Evolutionary conservation across 2,888 invertebrate genomes (phyloP).

Genomic region (Petrophora chlorosata): DNA sequence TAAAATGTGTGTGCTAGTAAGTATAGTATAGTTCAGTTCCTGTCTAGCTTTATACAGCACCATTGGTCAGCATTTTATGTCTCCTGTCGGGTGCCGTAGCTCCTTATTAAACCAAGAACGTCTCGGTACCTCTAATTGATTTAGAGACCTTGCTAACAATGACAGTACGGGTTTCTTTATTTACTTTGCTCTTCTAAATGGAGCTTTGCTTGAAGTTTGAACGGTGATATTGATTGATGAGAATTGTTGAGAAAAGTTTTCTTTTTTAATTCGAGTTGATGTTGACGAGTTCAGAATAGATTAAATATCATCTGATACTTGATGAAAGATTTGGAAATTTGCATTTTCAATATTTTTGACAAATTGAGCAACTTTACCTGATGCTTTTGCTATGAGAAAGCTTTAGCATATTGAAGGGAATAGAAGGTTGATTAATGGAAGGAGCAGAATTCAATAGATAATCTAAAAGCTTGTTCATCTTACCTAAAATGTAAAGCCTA

Average conservation of each 20-base stretch:
- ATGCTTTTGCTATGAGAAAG: too few relatives aligned
- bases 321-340: too few relatives aligned
- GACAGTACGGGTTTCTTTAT: slow-evolving; percentile 60
- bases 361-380: too few relatives aligned
- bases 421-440: too few relatives aligned
- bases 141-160: slow-evolving; percentile 64
- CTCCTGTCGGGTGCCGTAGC: slow-evolving; percentile 62
- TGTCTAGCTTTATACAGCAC: not conserved
- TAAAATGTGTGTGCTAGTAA: too few relatives aligned
- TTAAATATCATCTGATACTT: too few relatives aligned
- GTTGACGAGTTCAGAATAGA: too few relatives aligned
- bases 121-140: slow-evolving; percentile 75
- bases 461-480: too few relatives aligned
- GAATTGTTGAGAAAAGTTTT: slow-evolving; percentile 14
- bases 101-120: slow-evolving; percentile 78
- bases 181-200: slow-evolving; percentile 50
- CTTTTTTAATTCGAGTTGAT: too few relatives aligned
- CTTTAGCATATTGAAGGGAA: too few relatives aligned
- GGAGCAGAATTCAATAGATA: too few relatives aligned
- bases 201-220: slow-evolving; percentile 44
- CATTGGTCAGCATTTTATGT: slow-evolving; percentile 73
- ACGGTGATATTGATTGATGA: slow-evolving; percentile 37
- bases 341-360: not conserved
- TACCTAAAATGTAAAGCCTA: too few relatives aligned
- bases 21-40: slow-evolving; percentile 1